Evolutionary conservation across 2,888 invertebrate species (phyloP).

Genomic region (Suillia variegata): DNA sequence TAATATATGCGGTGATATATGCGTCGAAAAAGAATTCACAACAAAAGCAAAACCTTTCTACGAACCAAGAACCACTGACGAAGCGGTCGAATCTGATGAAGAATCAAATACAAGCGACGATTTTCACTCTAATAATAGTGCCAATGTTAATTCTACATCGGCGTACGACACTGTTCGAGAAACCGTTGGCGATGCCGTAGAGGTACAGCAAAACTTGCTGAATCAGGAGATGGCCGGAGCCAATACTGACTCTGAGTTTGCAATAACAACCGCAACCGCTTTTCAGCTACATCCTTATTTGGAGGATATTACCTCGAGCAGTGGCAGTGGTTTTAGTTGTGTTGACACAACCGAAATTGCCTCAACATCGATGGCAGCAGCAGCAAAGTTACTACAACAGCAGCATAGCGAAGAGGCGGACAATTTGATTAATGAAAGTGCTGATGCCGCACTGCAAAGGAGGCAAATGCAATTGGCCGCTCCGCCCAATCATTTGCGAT

Average conservation of each 20-base stretch:
- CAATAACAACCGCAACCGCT: conserved; percentile 5
- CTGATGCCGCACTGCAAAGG: conserved; percentile 22
- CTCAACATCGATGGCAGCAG: conserved; percentile 4
- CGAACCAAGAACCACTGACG: not conserved
- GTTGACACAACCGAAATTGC: conserved; percentile 22
- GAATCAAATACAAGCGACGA: not conserved
- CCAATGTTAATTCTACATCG: no score
- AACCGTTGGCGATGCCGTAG: conserved; percentile 30
- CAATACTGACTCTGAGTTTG: not conserved
- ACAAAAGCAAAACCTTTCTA: conserved; percentile 21
- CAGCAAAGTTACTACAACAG: no score
- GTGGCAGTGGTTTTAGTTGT: conserved; percentile 24
- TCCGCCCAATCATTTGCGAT: not conserved
- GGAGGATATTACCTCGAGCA: conserved; percentile 31
- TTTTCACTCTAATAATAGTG: no score
- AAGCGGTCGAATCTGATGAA: not conserved
- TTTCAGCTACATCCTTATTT: conserved; percentile 6
- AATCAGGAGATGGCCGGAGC: conserved; percentile 39
- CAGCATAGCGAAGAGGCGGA: conserved; percentile 51
- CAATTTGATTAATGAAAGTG: conserved; percentile 53
- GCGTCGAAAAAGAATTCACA: not conserved
- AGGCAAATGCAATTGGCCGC: not conserved
- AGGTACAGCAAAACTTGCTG: conserved; percentile 47
- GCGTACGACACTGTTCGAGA: no score
- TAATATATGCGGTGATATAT: not conserved